Base-by-base conservation (phyloP, 2,113 vertebrate species). In the Ibidorhyncha struthersii region DNA sequence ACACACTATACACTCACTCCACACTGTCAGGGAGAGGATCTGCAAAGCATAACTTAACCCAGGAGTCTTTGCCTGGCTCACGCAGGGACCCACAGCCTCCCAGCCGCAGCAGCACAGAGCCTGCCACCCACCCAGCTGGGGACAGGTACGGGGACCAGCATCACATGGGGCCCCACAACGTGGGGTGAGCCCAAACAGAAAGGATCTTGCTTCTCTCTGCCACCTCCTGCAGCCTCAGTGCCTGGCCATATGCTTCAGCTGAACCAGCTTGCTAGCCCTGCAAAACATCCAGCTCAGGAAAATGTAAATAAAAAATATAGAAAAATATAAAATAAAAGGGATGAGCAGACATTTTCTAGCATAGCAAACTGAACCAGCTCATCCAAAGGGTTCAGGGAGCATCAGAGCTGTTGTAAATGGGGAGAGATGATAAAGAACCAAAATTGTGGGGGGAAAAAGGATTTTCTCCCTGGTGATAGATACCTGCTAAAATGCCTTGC, bases 361-460 rank as follows among this genome's bases (percentile, higher is more conserved):
- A 10, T 36, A 74, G 38, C 12, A 52, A 77, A 62, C 40, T 71
- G 34, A 82, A 86, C 15, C 36, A 74, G 22, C 14, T 79, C 45
- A 27, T 61, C 27, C 74, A 88, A 78, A 92, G 32, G 25, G 40
- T 32, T 82, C 40, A 47, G 56, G 40, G 19, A 56, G 29, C 41
- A 67, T 16, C 12, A n/a, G 26, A 49, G 27, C 10, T 86, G 34
- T 72, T 65, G 19, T 30, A 69, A 81, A 65, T 21, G 27, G 45
- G 45, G 82, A 40, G 88, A 74, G 18, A 30, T 86, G 19, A 58
- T 30, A 82, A 82, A 70, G n/a, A 11, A 45, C 8, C 41, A 69
- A 23, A 38, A 59, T 0, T n/a, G 17, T 5, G 5, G 34, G 5
- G 9, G 5, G 10, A 30, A 36, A 29, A 38, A 23, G 16, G 0